Conservation (phyloP, 2,888 invertebrate species). For the Macrophya annulata region DNA sequence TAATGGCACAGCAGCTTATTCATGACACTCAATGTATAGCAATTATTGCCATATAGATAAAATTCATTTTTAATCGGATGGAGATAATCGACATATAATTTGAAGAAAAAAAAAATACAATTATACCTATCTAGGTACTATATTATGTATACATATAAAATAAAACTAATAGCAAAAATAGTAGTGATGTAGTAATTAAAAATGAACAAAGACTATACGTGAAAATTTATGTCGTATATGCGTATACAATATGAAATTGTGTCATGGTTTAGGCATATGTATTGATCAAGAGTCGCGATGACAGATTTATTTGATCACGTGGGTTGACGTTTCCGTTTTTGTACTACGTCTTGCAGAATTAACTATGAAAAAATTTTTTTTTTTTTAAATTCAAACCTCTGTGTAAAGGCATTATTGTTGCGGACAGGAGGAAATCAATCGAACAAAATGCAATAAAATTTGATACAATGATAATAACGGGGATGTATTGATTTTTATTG, state of each 20-base stretch:
- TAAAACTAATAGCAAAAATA: neutral
- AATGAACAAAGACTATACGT: no score
- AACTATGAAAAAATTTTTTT: neutral
- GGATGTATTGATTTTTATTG: conserved; percentile 39
- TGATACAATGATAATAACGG: neutral
- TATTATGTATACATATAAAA: neutral
- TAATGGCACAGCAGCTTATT: neutral
- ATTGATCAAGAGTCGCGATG: no score
- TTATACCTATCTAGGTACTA: no score
- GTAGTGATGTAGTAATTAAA: no score
- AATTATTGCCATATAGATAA: neutral
- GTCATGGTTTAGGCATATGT: no score
- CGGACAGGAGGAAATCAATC: neutral
- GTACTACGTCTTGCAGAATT: neutral
- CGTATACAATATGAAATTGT: no score
- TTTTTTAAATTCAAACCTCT: no score
- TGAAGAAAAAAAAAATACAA: no score
- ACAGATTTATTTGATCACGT: no score
- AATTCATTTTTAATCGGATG: neutral
- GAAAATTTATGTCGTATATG: no score
- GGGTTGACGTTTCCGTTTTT: neutral
- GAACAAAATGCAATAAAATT: conserved; percentile 11
- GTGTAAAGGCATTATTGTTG: neutral
- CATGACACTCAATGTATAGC: neutral
- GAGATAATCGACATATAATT: neutral